Conservation (phyloP, 2,888 invertebrate species). For the Caradrina clavipalpis region DNA sequence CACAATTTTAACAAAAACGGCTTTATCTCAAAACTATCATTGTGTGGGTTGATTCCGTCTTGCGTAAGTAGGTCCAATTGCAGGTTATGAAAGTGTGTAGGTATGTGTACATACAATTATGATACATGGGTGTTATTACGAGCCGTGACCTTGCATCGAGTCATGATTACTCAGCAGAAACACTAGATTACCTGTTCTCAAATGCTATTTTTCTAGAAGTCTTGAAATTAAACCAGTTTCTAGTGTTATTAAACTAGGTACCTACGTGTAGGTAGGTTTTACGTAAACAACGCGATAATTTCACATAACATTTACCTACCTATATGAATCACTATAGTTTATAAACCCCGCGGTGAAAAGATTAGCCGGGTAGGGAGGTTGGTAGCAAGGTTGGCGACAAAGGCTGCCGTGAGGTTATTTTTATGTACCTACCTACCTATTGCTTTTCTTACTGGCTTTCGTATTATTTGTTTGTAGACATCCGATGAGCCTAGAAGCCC, state of each 20-base stretch:
- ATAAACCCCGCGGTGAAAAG: background rate
- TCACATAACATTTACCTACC: background rate
- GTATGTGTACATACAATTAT: background rate
- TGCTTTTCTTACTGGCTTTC: background rate
- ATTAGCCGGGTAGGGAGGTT: background rate
- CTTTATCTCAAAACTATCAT: too few species aligned
- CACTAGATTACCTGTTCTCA: constrained; percentile 2
- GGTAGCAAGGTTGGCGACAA: background rate
- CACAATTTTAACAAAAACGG: too few species aligned
- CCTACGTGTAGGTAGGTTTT: background rate
- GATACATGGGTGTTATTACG: constrained; percentile 17
- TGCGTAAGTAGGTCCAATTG: too few species aligned
- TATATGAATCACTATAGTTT: too few species aligned
- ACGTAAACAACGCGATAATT: background rate
- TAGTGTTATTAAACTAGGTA: background rate
- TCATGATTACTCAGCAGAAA: constrained; percentile 31
- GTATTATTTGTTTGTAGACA: background rate
- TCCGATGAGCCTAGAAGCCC: background rate
- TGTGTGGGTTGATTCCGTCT: too few species aligned
- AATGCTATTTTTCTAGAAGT: constrained; percentile 1
- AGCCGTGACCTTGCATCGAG: constrained; percentile 33
- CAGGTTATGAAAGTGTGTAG: constrained; percentile 6
- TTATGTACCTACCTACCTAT: too few species aligned
- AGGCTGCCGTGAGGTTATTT: background rate
- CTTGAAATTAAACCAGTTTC: background rate